Percentiles rank a stretch among this genome's conserved stretches.
These are phyloP conservation scores for Brachirus orientalis DNA, from an alignment of 2,113 vertebrate genomes.

Conservation along the genomic window DNA sequence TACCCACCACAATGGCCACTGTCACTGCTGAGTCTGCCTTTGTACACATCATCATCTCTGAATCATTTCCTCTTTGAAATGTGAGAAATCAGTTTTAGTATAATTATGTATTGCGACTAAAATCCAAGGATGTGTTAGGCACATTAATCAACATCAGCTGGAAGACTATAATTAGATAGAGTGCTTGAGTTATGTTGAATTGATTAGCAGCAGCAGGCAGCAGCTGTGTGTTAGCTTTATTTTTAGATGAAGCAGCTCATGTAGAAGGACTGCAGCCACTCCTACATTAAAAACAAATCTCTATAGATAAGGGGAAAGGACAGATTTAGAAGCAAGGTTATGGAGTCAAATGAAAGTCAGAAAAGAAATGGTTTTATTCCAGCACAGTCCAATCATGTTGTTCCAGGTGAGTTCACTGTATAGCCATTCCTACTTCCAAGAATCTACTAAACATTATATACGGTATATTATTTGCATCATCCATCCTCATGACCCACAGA, in stretches of 20 bases:
- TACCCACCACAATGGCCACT: slow-evolving; percentile 30
- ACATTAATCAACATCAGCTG: slow-evolving; percentile 57
- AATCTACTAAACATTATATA: no score
- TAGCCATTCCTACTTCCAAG: slow-evolving; percentile 26
- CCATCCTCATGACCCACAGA: slow-evolving; percentile 29
- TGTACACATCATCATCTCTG: slow-evolving; percentile 30
- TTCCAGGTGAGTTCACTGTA: slow-evolving; percentile 48
- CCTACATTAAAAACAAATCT: background rate
- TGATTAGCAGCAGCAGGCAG: slow-evolving; percentile 50
- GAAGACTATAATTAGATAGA: slow-evolving; percentile 38
- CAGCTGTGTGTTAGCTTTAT: slow-evolving; percentile 42
- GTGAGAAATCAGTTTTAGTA: slow-evolving; percentile 14
- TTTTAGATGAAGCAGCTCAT: slow-evolving; percentile 41
- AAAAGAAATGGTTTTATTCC: slow-evolving; percentile 78
- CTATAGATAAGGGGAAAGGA: background rate
- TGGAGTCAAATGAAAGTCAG: slow-evolving; percentile 64
- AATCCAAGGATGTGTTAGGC: slow-evolving; percentile 39
- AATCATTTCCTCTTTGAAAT: slow-evolving; percentile 15
- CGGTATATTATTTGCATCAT: slow-evolving; percentile 35
- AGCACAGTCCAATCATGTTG: slow-evolving; percentile 64
- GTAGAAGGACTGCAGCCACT: background rate
- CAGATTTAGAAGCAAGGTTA: slow-evolving; percentile 15
- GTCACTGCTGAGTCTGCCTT: slow-evolving; percentile 34
- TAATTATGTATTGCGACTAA: slow-evolving; percentile 24
- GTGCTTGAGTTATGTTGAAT: slow-evolving; percentile 35